A percentile compares a stretch with the other conserved stretches of the same genome.
Evolutionary conservation across 2,888 invertebrate genomes (phyloP).

Genomic region (Pemphredon lugubris): DNA sequence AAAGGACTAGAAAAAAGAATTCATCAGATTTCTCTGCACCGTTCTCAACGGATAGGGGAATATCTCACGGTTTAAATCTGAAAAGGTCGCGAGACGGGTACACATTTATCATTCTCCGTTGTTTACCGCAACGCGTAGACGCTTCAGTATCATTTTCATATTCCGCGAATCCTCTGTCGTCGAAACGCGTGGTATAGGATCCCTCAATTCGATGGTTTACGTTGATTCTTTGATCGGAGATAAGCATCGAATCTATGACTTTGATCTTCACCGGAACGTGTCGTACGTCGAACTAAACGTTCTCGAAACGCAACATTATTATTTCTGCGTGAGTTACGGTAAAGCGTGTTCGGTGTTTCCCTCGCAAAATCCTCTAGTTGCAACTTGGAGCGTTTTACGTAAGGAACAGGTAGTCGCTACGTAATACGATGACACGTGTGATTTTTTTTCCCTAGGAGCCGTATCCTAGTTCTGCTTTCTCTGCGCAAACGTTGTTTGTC

Average conservation of each 20-base stretch:
- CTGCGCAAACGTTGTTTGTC: slow-evolving; percentile 21
- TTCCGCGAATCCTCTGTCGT: too few species aligned
- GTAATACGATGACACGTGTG: slow-evolving; percentile 51
- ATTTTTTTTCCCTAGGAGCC: slow-evolving; percentile 32
- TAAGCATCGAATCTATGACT: too few species aligned
- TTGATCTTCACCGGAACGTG: too few species aligned
- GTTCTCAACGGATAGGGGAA: neutral
- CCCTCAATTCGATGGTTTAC: too few species aligned
- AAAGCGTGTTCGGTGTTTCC: neutral
- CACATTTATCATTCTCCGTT: too few species aligned
- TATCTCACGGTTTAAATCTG: neutral
- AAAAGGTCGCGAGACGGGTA: neutral
- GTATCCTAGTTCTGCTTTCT: slow-evolving; percentile 31
- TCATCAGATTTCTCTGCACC: too few species aligned
- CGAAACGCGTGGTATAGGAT: too few species aligned
- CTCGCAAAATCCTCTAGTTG: slow-evolving; percentile 14
- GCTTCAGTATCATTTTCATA: neutral
- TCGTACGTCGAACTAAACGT: neutral
- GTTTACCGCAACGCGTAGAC: neutral
- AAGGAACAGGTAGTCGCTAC: slow-evolving; percentile 51
- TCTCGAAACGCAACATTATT: neutral
- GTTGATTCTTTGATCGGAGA: too few species aligned
- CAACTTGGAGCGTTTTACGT: slow-evolving; percentile 38
- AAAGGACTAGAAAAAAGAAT: too few species aligned
- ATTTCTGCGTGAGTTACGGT: slow-evolving; percentile 10